These are phyloP conservation scores for Gobiocypris rarus DNA, from an alignment of 2,113 vertebrate species.

Conservation along the genomic window DNA sequence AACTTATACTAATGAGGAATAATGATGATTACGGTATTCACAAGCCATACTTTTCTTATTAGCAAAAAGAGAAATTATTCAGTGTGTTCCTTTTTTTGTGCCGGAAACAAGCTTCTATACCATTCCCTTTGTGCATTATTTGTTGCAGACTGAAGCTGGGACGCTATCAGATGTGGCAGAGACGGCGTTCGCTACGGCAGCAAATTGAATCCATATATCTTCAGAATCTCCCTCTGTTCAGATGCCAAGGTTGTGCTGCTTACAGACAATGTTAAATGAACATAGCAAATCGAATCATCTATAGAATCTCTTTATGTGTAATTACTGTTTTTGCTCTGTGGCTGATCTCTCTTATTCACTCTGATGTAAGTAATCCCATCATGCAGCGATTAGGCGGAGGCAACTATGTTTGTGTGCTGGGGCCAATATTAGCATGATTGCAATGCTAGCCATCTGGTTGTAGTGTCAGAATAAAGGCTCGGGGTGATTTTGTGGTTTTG, in stretches of 20 bases:
- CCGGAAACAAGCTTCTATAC: not conserved
- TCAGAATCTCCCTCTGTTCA: not conserved
- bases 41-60: not conserved
- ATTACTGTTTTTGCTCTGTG: not conserved
- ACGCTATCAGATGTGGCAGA: not conserved
- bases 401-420: slow-evolving; percentile 37
- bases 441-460: slow-evolving; percentile 57
- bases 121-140: not conserved
- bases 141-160: not conserved
- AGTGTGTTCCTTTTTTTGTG: too few species aligned
- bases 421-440: slow-evolving; percentile 65
- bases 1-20: too few species aligned
- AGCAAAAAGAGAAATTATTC: not conserved
- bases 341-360: slow-evolving; percentile 10
- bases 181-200: not conserved
- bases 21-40: too few species aligned
- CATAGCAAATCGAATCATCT: not conserved
- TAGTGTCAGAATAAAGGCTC: slow-evolving; percentile 62
- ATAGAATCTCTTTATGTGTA: not conserved
- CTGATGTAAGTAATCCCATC: slow-evolving; percentile 40
- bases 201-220: slow-evolving; percentile 9
- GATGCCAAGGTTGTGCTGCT: not conserved
- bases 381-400: slow-evolving; percentile 13
- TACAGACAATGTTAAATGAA: slow-evolving; percentile 6
- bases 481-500: slow-evolving; percentile 56